These are phyloP conservation scores for Umimayanthus kanabou DNA, from an alignment of 92 coral and sea anemone genomes.

Conservation along the genomic window DNA sequence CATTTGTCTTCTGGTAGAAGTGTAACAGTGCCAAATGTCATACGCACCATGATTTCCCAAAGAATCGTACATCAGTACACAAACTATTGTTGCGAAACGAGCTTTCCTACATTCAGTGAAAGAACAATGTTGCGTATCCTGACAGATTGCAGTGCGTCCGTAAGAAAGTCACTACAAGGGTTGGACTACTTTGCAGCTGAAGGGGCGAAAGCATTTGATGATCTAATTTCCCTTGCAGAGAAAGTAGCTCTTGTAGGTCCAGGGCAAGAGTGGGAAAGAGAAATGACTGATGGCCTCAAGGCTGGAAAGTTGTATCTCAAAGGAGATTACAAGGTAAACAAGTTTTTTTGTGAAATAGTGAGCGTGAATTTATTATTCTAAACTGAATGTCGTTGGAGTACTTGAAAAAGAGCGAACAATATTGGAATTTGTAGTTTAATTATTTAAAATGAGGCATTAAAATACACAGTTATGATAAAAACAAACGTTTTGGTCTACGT, in stretches of 20 bases:
- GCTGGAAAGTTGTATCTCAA: constrained; percentile 47
- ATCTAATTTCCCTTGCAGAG: constrained; percentile 16
- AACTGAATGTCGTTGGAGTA: too few species aligned
- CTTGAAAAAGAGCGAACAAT: too few species aligned
- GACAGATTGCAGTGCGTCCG: constrained; percentile 48
- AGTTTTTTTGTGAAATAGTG: background rate
- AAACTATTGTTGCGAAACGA: constrained; percentile 45
- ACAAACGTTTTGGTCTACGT: too few species aligned
- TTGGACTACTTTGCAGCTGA: constrained; percentile 53
- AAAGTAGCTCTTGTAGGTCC: background rate
- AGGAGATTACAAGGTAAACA: constrained; percentile 45
- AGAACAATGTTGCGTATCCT: constrained; percentile 48
- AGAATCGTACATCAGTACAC: constrained; percentile 56
- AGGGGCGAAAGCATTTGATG: constrained; percentile 54
- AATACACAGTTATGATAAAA: too few species aligned
- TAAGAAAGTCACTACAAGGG: constrained; percentile 51
- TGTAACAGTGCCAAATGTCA: constrained; percentile 58
- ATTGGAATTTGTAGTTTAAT: too few species aligned
- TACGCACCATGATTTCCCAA: constrained; percentile 62
- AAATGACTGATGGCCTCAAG: constrained; percentile 22
- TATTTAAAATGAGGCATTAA: too few species aligned
- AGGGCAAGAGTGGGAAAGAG: constrained; percentile 17
- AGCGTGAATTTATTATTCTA: too few species aligned
- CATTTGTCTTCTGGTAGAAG: constrained; percentile 49
- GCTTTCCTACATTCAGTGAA: constrained; percentile 45